These are phyloP conservation scores for Lepidurus arcticus DNA, from an alignment of 1,140 invertebrate genomes.

Conservation along the genomic window DNA sequence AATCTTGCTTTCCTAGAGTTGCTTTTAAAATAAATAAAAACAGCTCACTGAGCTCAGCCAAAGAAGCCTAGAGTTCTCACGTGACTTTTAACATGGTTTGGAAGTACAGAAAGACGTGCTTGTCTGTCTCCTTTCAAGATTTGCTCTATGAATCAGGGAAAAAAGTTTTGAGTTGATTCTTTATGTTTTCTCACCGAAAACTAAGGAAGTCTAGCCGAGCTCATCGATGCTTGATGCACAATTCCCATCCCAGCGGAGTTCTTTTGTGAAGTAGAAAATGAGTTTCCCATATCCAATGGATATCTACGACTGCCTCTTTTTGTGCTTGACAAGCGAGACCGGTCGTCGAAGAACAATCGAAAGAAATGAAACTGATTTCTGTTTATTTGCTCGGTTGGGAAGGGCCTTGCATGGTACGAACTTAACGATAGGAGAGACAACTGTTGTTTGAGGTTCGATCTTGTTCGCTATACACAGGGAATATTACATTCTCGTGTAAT, in stretches of 20 bases:
- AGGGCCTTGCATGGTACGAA: background rate
- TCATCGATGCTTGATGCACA: background rate
- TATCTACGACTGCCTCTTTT: background rate
- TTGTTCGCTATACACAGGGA: no score
- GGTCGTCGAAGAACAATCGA: background rate
- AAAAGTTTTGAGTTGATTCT: background rate
- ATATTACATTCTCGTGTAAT: no score
- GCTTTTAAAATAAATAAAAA: no score
- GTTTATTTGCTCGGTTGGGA: background rate
- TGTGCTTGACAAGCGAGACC: background rate
- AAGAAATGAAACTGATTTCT: background rate
- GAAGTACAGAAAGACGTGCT: background rate
- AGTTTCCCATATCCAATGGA: constrained; percentile 3
- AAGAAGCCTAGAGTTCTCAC: background rate
- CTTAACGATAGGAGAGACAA: background rate
- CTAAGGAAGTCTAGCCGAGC: background rate
- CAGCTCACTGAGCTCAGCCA: no score
- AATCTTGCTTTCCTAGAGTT: no score
- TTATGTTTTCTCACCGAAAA: background rate
- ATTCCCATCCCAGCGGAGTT: background rate
- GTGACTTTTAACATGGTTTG: no score
- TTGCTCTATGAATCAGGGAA: background rate
- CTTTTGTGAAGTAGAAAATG: background rate
- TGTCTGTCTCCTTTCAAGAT: background rate
- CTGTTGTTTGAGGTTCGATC: background rate